A percentile compares a stretch with the other conserved stretches of the same genome.
Evolutionary conservation across 2,797 vertebrate species (phyloP).

Genomic region (Diceros bicornis): DNA sequence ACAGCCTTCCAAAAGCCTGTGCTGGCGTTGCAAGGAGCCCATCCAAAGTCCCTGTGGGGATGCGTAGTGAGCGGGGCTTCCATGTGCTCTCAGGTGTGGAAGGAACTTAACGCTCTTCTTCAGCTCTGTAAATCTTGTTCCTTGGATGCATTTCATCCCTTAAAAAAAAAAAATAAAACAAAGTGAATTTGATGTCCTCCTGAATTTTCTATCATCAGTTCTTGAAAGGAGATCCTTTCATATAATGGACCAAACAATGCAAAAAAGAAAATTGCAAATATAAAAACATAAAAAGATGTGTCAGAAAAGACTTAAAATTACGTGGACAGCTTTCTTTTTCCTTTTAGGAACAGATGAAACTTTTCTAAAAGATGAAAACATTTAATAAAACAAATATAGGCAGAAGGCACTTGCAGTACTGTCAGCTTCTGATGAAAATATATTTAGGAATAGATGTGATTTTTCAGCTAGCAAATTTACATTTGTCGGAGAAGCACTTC

Average conservation of each 20-base stretch:
- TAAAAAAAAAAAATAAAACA: constrained; percentile 8
- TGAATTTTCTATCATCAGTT: constrained; percentile 69
- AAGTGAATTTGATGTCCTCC: constrained; percentile 39
- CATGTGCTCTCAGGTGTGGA: not conserved
- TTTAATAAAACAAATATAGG: constrained; percentile 38
- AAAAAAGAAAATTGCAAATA: constrained; percentile 67
- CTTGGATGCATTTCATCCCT: constrained; percentile 12
- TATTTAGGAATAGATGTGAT: constrained; percentile 54
- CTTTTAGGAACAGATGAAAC: constrained; percentile 42
- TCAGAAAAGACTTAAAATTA: constrained; percentile 77
- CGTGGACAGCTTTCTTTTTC: constrained; percentile 23
- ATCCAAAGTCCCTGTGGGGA: not conserved
- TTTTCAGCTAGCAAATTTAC: constrained; percentile 45
- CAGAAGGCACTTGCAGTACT: not conserved
- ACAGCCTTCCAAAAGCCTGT: not conserved
- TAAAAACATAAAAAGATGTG: constrained; percentile 60
- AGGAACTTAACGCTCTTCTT: constrained; percentile 21
- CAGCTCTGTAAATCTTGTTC: not conserved
- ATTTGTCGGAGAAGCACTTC: constrained; percentile 58
- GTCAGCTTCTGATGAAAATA: constrained; percentile 41
- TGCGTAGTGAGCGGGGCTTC: not conserved
- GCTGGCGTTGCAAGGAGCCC: not conserved
- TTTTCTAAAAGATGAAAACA: constrained; percentile 64
- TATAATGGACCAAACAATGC: constrained; percentile 52
- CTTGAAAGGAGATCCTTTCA: constrained; percentile 66